Conservation (phyloP, 2,113 vertebrate genomes). For the Lophura nycthemera region DNA sequence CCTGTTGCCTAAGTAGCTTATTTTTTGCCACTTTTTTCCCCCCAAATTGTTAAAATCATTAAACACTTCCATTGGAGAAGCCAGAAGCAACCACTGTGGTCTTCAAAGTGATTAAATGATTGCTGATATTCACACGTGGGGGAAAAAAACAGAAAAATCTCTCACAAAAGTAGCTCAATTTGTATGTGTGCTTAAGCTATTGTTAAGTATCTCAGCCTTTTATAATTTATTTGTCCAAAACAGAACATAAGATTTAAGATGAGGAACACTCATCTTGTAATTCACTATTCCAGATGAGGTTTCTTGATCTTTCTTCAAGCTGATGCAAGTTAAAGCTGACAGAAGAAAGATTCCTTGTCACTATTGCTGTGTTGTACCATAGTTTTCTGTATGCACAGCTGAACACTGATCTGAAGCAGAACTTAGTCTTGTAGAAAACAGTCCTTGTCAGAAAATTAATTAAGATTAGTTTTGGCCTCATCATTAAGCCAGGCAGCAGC, state of each 20-base stretch:
- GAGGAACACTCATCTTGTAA: not conserved
- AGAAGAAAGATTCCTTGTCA: not conserved
- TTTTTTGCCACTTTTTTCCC: not conserved
- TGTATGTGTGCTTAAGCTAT: not conserved
- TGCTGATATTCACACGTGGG: not conserved
- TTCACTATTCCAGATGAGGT: not conserved
- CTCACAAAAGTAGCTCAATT: not conserved
- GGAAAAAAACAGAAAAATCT: not conserved
- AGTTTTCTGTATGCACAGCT: not conserved
- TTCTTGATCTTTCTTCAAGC: not conserved
- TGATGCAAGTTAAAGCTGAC: not conserved
- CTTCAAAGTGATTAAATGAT: not conserved
- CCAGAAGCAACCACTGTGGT: not conserved
- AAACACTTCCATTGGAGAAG: not conserved
- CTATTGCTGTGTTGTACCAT: not conserved
- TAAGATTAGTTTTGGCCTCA: not conserved
- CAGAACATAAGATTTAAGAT: not conserved
- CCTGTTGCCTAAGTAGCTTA: not conserved
- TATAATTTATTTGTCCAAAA: not conserved
- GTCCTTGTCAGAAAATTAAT: not conserved
- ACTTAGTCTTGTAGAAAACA: not conserved
- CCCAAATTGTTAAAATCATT: not conserved
- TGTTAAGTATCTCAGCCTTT: not conserved
- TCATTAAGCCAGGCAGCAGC: not conserved
- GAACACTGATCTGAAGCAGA: not conserved